A percentile compares a stretch with the other conserved stretches of the same genome.
phyloP scores from a whole-genome alignment of 2,113 vertebrate genomes.

The Brachirus orientalis region DNA sequence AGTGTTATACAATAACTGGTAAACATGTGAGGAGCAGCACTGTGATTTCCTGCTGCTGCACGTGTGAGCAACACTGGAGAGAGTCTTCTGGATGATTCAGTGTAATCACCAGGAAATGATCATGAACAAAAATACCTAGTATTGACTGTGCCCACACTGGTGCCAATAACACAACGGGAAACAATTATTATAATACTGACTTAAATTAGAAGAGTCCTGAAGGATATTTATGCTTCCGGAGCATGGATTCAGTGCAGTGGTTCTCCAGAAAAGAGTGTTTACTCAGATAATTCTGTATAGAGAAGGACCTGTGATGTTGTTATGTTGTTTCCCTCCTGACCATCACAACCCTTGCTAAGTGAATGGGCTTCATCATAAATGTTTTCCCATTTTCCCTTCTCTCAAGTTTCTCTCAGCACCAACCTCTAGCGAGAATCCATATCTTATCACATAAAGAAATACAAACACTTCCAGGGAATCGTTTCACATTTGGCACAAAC shows the following conservation, averaged over 20 bases:
- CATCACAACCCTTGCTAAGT: neutral
- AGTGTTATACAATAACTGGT: neutral
- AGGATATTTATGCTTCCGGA: neutral
- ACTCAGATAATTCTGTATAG: conserved; percentile 5
- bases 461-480: too few relatives aligned
- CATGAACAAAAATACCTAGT: neutral
- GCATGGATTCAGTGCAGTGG: neutral
- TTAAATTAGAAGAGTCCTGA: neutral
- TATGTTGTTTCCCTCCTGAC: conserved; percentile 15
- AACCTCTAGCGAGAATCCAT: too few relatives aligned
- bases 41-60: neutral
- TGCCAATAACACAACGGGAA: neutral
- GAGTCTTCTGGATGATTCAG: neutral
- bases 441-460: too few relatives aligned
- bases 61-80: neutral
- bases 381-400: neutral
- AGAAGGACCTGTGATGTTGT: neutral
- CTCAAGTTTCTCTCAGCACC: too few relatives aligned
- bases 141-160: neutral
- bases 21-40: neutral
- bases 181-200: neutral
- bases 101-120: neutral
- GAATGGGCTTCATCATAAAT: neutral
- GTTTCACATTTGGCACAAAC: too few relatives aligned
- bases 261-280: neutral